phyloP scores from a whole-genome alignment of 2,797 vertebrate genomes.

The Pantherophis alleghaniensis region DNA sequence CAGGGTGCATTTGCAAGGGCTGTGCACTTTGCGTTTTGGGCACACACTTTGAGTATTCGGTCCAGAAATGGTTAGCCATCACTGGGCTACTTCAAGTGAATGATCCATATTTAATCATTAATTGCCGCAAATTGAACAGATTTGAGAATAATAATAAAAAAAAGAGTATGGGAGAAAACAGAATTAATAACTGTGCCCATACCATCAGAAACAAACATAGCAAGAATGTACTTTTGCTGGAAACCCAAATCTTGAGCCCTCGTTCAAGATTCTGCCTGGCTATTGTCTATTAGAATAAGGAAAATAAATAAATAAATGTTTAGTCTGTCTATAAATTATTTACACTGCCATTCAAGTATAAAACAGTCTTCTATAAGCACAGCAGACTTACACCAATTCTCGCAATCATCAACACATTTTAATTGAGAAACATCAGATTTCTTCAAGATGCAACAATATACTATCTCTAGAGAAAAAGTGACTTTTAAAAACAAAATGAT shows the following conservation, averaged over 20 bases:
- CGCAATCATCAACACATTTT: background rate
- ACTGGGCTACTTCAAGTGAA: background rate
- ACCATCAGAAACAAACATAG: background rate
- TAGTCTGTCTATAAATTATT: background rate
- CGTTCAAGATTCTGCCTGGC: background rate
- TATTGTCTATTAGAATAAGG: background rate
- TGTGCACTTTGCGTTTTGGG: no score
- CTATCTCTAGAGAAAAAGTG: background rate
- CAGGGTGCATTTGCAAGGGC: no score
- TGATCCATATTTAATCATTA: background rate
- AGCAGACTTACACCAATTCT: background rate
- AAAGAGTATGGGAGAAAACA: background rate
- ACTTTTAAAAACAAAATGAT: constrained; percentile 27
- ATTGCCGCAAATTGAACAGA: background rate
- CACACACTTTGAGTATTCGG: no score
- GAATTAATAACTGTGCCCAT: background rate
- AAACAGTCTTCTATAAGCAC: background rate
- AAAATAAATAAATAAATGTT: background rate
- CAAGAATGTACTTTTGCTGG: background rate
- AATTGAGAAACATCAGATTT: background rate
- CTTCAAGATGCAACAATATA: background rate
- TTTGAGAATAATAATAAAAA: background rate
- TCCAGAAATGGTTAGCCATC: no score
- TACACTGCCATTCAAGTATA: background rate
- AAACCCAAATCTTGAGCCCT: background rate